Base-by-base conservation (phyloP, 2,888 invertebrate species). In the Microchrysa polita region DNA sequence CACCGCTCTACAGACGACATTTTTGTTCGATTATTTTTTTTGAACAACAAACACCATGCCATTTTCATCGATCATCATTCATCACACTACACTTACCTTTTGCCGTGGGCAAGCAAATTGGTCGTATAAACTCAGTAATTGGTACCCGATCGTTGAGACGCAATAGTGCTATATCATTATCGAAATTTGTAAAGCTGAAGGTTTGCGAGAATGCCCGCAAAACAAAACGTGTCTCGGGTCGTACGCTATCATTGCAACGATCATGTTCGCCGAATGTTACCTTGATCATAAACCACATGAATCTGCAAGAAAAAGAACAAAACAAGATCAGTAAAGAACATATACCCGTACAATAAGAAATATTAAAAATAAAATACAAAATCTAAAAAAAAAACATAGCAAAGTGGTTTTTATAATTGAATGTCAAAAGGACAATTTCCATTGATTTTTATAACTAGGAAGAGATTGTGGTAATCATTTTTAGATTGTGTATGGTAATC, bases 281-380 rank as follows among this genome's bases (percentile, higher is more conserved):
- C 84, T 93, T 93, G 82, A 95, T 93, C 93, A 95, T 92, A 85
- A 94, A 94, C 94, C 94, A 94, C 92, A 94, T 93, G 83, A 94
- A 94, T 77, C 93, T 93, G 87, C 78, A 89, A 34, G 2, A 7
- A 34, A 34, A 34, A n/a, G n/a, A 34, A 34, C 27, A 7, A 34
- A 34, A n/a, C 4, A 34, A 34, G 2, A 34, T 5, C 27, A 34
- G 27, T 34, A 7, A 34, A 34, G 27, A 34, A 34, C 27, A 34
- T 5, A 34, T 34, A n/a, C n/a, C n/a, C n/a, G n/a, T n/a, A 34
- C 2, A 34, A 34, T 7, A 34, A 34, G 27, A 34, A 34, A 34
- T 34, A 34, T 5, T 2, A 34, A 34, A 34, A 34, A 34, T 34
- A 34, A 34, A 7, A 34, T 34, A n/a, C n/a, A n/a, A n/a, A 34